phyloP scores from a whole-genome alignment of 35 echinoderm and acorn worm genomes.

The Ptychodera flava region DNA sequence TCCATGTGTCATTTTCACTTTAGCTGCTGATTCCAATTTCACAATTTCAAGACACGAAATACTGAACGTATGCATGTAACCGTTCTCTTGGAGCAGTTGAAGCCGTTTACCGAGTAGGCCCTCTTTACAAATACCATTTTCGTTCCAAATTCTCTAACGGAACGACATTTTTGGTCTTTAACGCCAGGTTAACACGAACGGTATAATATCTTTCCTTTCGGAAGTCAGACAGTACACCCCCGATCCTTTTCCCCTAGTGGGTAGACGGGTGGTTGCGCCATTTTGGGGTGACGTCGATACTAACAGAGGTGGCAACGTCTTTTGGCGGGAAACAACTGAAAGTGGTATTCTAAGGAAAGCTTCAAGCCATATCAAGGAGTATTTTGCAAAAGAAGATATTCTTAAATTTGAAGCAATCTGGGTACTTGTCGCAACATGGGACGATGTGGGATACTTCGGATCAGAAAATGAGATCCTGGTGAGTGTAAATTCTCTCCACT shows the following conservation, averaged over 20 bases:
- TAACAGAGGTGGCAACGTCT: not conserved
- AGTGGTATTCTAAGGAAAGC: not conserved
- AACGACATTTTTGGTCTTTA: too few species aligned
- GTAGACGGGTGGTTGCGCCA: conserved; percentile 5
- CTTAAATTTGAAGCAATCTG: conserved; percentile 5
- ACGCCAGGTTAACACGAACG: not conserved
- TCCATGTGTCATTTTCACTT: too few species aligned
- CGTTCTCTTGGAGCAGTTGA: too few species aligned
- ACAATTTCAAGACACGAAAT: too few species aligned
- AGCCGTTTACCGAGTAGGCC: too few species aligned
- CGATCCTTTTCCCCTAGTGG: not conserved
- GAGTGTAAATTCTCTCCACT: too few species aligned
- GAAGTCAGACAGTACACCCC: not conserved
- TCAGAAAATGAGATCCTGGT: too few species aligned
- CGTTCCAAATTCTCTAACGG: too few species aligned
- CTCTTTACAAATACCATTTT: too few species aligned
- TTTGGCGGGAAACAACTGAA: not conserved
- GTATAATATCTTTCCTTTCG: not conserved
- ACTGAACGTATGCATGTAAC: too few species aligned
- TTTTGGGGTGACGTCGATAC: conserved; percentile 16
- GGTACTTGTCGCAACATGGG: not conserved
- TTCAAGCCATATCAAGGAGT: conserved; percentile 11
- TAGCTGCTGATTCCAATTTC: too few species aligned
- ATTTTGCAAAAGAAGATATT: conserved; percentile 53
- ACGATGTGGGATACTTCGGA: not conserved